phyloP scores from a whole-genome alignment of 2,797 vertebrate species.

The Neomorphus geoffroyi region DNA sequence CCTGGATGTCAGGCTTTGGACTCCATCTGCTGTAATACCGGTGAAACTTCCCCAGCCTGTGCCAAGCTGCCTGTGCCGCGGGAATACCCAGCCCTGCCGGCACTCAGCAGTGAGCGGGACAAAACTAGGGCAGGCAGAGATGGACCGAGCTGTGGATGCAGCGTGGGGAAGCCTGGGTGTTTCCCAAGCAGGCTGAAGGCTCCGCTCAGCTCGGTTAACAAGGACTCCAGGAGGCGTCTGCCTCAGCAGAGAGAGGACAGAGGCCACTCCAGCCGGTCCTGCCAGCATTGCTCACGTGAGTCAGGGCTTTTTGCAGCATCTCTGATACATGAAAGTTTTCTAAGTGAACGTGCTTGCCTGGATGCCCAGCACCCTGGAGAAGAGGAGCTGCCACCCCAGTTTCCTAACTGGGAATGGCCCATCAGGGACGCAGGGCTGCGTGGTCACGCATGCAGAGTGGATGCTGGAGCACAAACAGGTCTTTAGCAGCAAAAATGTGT shows the following conservation, averaged over 20 bases:
- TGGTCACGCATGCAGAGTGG: accelerated
- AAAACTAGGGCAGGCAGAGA: not conserved
- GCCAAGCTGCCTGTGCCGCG: not conserved
- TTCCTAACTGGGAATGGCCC: not conserved
- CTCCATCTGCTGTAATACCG: constrained; percentile 57
- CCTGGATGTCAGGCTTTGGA: not conserved
- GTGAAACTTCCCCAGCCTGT: constrained; percentile 12
- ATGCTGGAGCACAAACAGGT: not conserved
- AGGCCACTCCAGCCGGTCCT: not conserved
- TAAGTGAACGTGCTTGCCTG: not conserved
- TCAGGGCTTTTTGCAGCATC: not conserved
- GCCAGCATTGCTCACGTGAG: accelerated
- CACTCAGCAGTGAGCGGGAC: not conserved
- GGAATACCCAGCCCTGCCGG: accelerated
- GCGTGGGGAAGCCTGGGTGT: not conserved
- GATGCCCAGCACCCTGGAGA: accelerated
- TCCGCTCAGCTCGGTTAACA: not conserved
- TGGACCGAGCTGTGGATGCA: not conserved
- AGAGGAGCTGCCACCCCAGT: not conserved
- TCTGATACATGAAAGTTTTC: accelerated
- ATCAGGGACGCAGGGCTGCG: not conserved
- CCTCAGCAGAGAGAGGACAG: not conserved
- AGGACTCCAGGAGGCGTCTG: accelerated
- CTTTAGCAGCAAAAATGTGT: not conserved
- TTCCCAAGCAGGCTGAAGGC: not conserved